phyloP scores from a whole-genome alignment of 2,888 invertebrate genomes.

The Thysanoteuthis rhombus region DNA sequence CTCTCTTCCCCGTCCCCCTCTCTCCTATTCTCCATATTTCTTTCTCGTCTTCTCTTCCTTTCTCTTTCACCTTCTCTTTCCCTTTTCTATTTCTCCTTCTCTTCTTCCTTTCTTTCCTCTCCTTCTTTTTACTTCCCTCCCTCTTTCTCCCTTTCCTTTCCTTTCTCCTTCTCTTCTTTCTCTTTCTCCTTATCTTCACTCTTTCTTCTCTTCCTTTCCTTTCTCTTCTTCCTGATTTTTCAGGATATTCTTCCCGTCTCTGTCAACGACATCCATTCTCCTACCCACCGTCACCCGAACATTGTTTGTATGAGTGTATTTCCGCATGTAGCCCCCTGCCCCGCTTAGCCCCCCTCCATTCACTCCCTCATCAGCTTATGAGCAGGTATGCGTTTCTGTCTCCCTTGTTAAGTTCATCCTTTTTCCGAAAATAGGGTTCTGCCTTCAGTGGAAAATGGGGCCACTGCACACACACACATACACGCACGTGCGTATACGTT shows the following conservation, averaged over 20 bases:
- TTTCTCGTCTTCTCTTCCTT: neutral
- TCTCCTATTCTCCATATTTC: neutral
- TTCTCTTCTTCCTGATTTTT: no score
- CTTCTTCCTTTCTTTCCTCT: neutral
- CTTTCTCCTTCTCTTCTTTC: neutral
- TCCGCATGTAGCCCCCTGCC: neutral
- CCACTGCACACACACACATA: neutral
- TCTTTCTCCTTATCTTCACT: neutral
- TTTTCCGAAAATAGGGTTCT: neutral
- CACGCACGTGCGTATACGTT: neutral
- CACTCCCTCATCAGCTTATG: neutral
- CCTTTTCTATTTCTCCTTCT: no score
- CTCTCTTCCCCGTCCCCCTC: no score
- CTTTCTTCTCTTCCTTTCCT: neutral
- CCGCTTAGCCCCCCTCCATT: neutral
- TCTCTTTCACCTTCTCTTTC: neutral
- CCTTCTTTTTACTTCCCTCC: neutral
- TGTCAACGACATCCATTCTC: no score
- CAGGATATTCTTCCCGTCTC: no score
- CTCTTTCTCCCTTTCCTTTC: neutral
- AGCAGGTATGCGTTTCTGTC: constrained; percentile 1
- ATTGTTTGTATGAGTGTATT: neutral
- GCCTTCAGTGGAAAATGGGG: neutral
- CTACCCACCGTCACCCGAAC: neutral
- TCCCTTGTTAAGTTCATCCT: neutral